Conservation (phyloP, 1,140 invertebrate species). For the Orchestia grillus region DNA sequence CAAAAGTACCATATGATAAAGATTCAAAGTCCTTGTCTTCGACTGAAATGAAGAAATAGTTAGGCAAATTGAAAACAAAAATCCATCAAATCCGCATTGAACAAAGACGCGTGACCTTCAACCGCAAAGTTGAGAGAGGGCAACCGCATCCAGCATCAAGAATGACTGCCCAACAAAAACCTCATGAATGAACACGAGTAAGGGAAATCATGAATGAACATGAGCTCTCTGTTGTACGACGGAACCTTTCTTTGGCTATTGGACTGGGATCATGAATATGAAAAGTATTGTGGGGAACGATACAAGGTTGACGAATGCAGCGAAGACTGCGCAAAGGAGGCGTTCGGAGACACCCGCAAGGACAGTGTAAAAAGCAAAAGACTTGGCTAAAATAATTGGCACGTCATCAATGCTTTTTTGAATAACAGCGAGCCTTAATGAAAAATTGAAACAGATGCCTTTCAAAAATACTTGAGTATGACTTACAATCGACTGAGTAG, state of each 20-base stretch:
- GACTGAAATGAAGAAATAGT: background rate
- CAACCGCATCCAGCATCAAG: background rate
- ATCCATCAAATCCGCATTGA: background rate
- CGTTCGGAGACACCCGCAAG: background rate
- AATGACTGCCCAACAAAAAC: background rate
- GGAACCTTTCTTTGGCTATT: background rate
- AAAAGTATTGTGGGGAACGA: background rate
- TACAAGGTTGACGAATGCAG: background rate
- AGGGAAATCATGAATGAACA: background rate
- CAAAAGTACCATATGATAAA: background rate
- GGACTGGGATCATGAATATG: background rate
- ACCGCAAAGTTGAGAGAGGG: background rate
- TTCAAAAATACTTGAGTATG: background rate
- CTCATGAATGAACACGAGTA: background rate
- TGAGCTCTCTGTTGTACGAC: background rate
- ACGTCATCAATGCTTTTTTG: background rate
- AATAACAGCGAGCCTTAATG: no score
- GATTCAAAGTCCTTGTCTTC: background rate
- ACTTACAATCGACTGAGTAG: background rate
- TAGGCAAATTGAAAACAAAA: background rate
- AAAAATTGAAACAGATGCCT: background rate
- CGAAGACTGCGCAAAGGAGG: background rate
- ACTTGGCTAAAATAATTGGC: background rate
- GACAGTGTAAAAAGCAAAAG: background rate
- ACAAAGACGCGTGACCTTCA: background rate